Conservation (phyloP, 1,140 invertebrate genomes). For the Eriocheir sinensis region DNA sequence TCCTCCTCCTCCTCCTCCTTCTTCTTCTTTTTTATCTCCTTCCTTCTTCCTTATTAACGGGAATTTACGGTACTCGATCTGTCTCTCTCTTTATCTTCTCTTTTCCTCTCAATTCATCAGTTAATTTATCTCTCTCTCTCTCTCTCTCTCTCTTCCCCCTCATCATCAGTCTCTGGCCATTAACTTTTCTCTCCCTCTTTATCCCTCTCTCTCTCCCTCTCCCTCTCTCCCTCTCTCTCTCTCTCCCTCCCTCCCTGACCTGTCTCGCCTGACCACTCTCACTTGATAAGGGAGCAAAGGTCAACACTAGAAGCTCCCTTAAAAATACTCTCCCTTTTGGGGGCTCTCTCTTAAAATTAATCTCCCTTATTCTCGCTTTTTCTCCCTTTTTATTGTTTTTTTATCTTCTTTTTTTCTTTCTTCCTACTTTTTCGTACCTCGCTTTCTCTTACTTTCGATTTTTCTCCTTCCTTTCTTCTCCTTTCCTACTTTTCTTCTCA, state of each 20-base stretch:
- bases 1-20: background rate
- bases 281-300: conserved; percentile 13
- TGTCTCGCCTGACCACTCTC: background rate
- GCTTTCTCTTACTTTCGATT: too few species aligned
- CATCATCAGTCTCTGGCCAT: background rate
- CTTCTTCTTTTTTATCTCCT: background rate
- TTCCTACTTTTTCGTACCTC: too few species aligned
- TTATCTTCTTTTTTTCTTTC: too few species aligned
- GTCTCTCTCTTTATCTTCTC: background rate
- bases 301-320: background rate
- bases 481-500: too few species aligned
- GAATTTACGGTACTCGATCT: background rate
- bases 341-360: too few species aligned
- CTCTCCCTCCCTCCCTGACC: background rate
- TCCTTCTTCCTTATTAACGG: background rate
- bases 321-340: conserved; percentile 10
- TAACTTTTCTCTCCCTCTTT: background rate
- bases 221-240: background rate
- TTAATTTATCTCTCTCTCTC: too few species aligned
- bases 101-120: background rate
- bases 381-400: too few species aligned
- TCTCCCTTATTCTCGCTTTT: too few species aligned
- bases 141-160: too few species aligned
- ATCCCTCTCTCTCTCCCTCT: background rate
- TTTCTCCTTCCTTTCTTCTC: too few species aligned